These are phyloP conservation scores for Epinephelus lanceolatus DNA, from an alignment of 2,113 vertebrate species.

Conservation along the genomic window DNA sequence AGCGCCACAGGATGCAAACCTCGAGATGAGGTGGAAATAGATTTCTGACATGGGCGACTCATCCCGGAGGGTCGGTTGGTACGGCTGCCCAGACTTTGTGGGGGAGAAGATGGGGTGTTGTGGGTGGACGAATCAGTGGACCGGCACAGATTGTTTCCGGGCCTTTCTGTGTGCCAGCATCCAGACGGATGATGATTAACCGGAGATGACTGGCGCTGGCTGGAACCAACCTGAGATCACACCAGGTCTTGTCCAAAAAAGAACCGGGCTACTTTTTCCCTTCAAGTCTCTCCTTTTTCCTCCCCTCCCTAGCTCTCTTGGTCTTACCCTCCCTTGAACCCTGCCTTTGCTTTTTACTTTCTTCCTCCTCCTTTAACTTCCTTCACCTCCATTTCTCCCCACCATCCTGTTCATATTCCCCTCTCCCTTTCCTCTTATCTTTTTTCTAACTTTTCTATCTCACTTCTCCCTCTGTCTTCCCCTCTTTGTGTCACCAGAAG, in stretches of 20 bases:
- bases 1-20: constrained; percentile 19
- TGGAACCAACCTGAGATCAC: constrained; percentile 44
- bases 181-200: constrained; percentile 66
- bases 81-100: constrained; percentile 25
- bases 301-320: not conserved
- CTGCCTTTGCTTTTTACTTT: not conserved
- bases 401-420: too few relatives aligned
- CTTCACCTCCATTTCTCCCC: not conserved
- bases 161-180: constrained; percentile 36
- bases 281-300: not conserved
- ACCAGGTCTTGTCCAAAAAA: constrained; percentile 45
- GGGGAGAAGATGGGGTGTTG: not conserved
- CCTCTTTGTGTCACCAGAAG: too few relatives aligned
- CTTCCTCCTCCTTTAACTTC: not conserved
- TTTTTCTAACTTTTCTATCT: too few relatives aligned
- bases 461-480: too few relatives aligned
- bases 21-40: constrained; percentile 24
- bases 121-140: constrained; percentile 43
- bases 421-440: not conserved
- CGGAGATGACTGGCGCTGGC: constrained; percentile 50
- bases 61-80: constrained; percentile 25
- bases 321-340: not conserved
- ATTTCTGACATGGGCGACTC: constrained; percentile 27
- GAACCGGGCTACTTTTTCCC: constrained; percentile 23
- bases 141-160: constrained; percentile 57